Evolutionary conservation across 1,140 invertebrate genomes (phyloP).

Genomic region (Cotesia vestalis): DNA sequence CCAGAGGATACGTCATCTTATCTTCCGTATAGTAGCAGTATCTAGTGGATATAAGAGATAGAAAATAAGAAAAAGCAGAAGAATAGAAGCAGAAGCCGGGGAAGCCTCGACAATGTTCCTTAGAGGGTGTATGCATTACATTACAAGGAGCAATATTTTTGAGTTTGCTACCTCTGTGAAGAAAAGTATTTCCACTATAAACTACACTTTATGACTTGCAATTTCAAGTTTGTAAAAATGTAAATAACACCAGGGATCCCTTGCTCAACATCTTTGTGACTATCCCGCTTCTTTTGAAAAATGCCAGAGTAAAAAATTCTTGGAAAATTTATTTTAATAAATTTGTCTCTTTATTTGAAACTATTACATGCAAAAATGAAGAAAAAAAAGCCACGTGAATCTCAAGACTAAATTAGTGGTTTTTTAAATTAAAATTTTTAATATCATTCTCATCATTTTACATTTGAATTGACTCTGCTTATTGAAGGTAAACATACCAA

Average conservation of each 20-base stretch:
- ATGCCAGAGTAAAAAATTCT: background rate
- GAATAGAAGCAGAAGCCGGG: background rate
- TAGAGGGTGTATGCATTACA: slow-evolving; percentile 53
- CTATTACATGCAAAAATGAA: too few relatives aligned
- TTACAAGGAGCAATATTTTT: slow-evolving; percentile 58
- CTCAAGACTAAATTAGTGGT: too few relatives aligned
- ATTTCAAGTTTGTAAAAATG: slow-evolving; percentile 56
- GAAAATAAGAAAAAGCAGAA: too few relatives aligned
- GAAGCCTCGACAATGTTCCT: slow-evolving; percentile 1
- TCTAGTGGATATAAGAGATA: background rate
- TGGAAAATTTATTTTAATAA: too few relatives aligned
- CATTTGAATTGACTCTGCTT: too few relatives aligned
- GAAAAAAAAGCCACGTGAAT: too few relatives aligned
- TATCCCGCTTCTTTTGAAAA: background rate
- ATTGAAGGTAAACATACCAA: too few relatives aligned
- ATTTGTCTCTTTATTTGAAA: too few relatives aligned
- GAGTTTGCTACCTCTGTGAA: slow-evolving; percentile 44
- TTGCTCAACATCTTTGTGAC: slow-evolving; percentile 4
- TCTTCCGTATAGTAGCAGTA: background rate
- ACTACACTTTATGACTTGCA: slow-evolving; percentile 54
- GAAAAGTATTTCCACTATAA: slow-evolving; percentile 49
- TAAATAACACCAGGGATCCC: slow-evolving; percentile 26
- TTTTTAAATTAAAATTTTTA: too few relatives aligned
- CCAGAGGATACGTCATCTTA: slow-evolving; percentile 20
- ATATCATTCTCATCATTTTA: too few relatives aligned